phyloP scores from a whole-genome alignment of 2,888 invertebrate genomes.

The Drosophila paranaensis region DNA sequence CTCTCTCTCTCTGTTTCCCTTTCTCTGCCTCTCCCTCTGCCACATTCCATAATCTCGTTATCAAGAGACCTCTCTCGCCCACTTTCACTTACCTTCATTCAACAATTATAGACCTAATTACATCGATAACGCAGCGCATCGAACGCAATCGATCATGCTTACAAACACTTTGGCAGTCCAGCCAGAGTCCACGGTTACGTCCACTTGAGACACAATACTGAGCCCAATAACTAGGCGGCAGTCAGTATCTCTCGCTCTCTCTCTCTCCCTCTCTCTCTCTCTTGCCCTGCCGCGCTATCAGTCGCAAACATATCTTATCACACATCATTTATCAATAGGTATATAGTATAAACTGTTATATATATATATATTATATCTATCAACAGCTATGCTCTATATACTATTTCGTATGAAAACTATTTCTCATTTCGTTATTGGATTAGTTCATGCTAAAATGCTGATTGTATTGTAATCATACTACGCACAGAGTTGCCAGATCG shows the following conservation, averaged over 20 bases:
- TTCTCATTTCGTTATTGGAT: background rate
- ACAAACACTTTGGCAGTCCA: background rate
- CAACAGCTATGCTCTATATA: background rate
- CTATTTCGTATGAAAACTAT: background rate
- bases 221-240: no score
- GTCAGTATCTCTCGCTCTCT: background rate
- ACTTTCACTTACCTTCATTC: background rate
- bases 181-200: background rate
- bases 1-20: background rate
- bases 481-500: background rate
- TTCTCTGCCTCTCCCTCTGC: background rate
- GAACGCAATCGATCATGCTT: background rate
- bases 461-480: background rate
- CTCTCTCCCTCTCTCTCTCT: background rate
- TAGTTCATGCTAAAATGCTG: background rate
- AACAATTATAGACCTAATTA: background rate
- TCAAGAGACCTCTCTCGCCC: background rate
- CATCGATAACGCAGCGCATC: background rate
- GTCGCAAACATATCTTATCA: slow-evolving; percentile 3
- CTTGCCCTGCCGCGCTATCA: no score
- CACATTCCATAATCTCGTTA: no score
- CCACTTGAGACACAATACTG: no score
- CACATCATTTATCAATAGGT: background rate
- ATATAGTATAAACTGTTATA: background rate
- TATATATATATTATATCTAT: no score